phyloP scores from a whole-genome alignment of 1,140 invertebrate species.

The Lepeophtheirus salmonis region DNA sequence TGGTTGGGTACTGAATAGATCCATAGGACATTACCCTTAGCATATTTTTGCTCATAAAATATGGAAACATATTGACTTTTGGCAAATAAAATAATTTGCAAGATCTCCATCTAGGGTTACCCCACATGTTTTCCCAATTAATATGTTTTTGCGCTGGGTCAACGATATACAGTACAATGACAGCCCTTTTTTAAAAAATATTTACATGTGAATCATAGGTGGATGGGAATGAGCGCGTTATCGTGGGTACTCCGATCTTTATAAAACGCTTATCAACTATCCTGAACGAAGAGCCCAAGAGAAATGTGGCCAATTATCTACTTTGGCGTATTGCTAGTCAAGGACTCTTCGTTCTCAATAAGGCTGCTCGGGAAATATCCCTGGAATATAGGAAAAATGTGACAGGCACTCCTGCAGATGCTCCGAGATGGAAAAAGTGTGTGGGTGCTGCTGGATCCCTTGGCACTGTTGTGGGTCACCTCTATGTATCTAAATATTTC shows the following conservation, averaged over 20 bases:
- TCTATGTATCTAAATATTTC: constrained; percentile 24
- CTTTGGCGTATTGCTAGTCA: constrained; percentile 55
- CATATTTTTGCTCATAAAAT: no score
- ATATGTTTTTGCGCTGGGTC: no score
- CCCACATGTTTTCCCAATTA: no score
- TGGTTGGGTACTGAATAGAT: no score
- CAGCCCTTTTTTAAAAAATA: no score
- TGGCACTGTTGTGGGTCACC: constrained; percentile 23
- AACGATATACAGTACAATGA: no score
- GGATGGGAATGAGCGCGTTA: constrained; percentile 18
- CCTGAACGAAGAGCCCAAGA: constrained; percentile 16
- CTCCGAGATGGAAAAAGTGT: constrained; percentile 69
- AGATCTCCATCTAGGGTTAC: no score
- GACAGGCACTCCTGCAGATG: constrained; percentile 48
- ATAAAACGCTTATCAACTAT: constrained; percentile 18
- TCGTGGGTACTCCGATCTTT: constrained; percentile 19
- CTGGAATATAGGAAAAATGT: constrained; percentile 49
- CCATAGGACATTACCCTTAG: no score
- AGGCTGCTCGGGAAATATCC: constrained; percentile 46
- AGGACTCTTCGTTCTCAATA: constrained; percentile 51
- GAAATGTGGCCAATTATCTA: constrained; percentile 46
- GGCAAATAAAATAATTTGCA: no score
- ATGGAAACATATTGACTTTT: no score
- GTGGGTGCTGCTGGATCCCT: constrained; percentile 20
- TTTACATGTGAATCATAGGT: constrained; percentile 19